These are phyloP conservation scores for Enhydra lutris DNA, from an alignment of 2,113 vertebrate species.

Conservation along the genomic window DNA sequence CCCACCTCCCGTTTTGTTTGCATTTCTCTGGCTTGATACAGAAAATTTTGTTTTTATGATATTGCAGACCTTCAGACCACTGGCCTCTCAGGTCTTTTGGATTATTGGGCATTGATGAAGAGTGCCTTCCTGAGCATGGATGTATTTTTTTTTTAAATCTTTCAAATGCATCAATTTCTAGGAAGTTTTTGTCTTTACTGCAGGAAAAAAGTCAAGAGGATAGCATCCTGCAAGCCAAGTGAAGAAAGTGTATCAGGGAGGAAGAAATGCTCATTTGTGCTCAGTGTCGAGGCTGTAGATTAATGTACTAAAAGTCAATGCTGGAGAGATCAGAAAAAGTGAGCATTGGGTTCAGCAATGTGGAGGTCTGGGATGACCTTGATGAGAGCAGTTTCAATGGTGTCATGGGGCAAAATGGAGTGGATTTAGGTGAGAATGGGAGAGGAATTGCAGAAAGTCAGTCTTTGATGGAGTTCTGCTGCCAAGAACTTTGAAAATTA, in stretches of 20 bases:
- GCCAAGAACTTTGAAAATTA: background rate
- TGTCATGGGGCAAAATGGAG: background rate
- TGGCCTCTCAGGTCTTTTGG: background rate
- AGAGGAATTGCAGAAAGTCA: background rate
- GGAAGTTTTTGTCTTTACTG: background rate
- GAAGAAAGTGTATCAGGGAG: background rate
- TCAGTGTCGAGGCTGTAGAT: background rate
- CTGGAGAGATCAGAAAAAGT: background rate
- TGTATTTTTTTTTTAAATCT: background rate
- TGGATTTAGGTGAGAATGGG: background rate
- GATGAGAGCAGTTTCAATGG: background rate
- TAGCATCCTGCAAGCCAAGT: background rate
- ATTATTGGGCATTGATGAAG: background rate
- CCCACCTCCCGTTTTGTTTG: background rate
- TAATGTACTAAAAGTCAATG: background rate
- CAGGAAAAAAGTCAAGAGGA: background rate
- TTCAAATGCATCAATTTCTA: background rate
- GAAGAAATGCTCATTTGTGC: background rate
- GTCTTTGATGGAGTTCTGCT: background rate
- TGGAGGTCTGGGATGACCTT: background rate
- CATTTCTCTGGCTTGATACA: background rate
- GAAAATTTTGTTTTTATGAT: slow-evolving; percentile 27
- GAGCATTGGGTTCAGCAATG: background rate
- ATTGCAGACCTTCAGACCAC: slow-evolving; percentile 3
- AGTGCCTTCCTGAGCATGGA: background rate